A percentile compares a stretch with the other conserved stretches of the same genome.
These are phyloP conservation scores for Gymnoscopelus braueri DNA, from an alignment of 2,797 vertebrate species.

Conservation along the genomic window DNA sequence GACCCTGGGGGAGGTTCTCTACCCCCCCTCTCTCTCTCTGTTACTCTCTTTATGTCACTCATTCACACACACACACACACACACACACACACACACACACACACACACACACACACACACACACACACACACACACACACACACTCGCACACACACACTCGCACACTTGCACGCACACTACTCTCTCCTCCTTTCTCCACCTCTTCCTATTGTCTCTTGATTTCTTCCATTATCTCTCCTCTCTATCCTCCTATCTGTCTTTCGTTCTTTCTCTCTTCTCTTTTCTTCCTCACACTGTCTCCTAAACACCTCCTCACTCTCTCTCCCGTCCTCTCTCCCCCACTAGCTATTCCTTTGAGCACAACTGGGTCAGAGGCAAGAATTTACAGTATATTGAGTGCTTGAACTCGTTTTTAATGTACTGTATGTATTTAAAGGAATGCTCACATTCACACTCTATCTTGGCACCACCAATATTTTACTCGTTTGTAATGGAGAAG, in stretches of 20 bases:
- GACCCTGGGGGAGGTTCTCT: conserved; percentile 46
- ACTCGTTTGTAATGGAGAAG: conserved; percentile 62
- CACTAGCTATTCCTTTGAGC: not conserved
- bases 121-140: conserved; percentile 3
- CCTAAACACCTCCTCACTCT: not conserved
- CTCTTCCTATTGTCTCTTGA: not conserved
- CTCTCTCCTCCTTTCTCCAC: not conserved
- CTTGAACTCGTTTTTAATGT: conserved; percentile 31
- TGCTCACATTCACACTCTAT: conserved; percentile 24
- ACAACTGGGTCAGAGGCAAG: conserved; percentile 61
- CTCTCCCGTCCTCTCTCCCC: not conserved
- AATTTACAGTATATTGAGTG: conserved; percentile 34
- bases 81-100: conserved; percentile 12
- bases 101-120: conserved; percentile 6
- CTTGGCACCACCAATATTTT: conserved; percentile 51
- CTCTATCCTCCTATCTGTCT: conserved; percentile 11
- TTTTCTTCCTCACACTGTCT: conserved; percentile 1
- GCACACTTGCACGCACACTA: not conserved
- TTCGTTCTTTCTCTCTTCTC: conserved; percentile 21
- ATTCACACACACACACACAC: not conserved
- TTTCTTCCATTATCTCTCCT: not conserved
- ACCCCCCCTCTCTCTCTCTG: not conserved
- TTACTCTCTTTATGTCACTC: not conserved
- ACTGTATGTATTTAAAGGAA: conserved; percentile 28
- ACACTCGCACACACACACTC: not conserved